Percentiles rank a stretch among this genome's conserved stretches.
Conservation (phyloP, 2,797 vertebrate species). For the Chiroxiphia lanceolata region DNA sequence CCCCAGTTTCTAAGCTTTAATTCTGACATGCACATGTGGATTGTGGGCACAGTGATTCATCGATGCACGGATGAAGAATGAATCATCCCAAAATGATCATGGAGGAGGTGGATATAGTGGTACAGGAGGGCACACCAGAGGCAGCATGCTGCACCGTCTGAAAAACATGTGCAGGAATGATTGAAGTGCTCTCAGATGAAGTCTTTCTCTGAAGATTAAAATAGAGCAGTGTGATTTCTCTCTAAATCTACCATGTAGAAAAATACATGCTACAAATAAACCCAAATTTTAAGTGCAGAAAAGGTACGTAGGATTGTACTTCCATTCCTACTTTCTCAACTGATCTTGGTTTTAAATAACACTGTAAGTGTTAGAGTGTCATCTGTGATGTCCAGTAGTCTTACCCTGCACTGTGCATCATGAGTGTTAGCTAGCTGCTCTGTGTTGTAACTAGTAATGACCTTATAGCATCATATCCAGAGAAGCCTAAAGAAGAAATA, state of each 20-base stretch:
- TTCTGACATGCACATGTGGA: slow-evolving; percentile 12
- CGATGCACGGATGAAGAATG: neutral
- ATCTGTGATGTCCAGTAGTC: neutral
- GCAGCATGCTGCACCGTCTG: neutral
- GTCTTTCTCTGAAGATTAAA: neutral
- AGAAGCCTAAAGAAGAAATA: neutral
- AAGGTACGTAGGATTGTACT: neutral
- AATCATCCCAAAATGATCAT: slow-evolving; percentile 49
- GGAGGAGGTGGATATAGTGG: slow-evolving; percentile 10
- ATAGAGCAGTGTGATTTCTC: neutral
- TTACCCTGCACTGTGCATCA: neutral
- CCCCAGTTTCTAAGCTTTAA: neutral
- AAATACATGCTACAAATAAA: neutral
- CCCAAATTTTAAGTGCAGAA: neutral
- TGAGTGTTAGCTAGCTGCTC: neutral
- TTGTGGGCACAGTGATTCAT: slow-evolving; percentile 58
- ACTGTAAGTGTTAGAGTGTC: neutral
- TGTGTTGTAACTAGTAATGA: neutral
- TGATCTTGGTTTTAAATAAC: neutral
- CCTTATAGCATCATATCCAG: neutral
- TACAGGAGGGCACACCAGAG: slow-evolving; percentile 16
- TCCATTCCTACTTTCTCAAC: neutral
- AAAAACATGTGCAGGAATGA: slow-evolving; percentile 4
- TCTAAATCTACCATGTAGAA: neutral
- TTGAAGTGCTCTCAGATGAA: neutral